Percentiles rank a stretch among this genome's conserved stretches.
Conservation (phyloP, 2,113 vertebrate species). For the Ammodytes marinus region DNA sequence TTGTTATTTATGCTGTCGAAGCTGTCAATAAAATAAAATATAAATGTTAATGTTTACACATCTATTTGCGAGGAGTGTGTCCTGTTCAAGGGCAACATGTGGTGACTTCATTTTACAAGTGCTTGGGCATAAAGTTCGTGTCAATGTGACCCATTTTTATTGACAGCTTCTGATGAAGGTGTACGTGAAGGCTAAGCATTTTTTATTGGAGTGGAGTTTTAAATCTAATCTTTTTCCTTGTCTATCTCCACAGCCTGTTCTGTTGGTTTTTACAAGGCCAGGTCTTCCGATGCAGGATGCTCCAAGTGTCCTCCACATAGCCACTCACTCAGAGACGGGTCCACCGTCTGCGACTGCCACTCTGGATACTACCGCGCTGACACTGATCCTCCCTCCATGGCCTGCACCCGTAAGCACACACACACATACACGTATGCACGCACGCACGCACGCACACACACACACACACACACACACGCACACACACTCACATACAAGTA, state of each 20-base stretch:
- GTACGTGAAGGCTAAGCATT: neutral
- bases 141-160: neutral
- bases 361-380: conserved; percentile 75
- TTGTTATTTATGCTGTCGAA: conserved; percentile 14
- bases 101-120: neutral
- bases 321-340: conserved; percentile 72
- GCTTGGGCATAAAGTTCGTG: neutral
- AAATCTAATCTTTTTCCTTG: neutral
- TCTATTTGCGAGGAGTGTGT: neutral
- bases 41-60: too few species aligned
- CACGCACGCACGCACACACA: neutral
- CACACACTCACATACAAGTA: neutral
- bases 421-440: conserved; percentile 4
- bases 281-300: conserved; percentile 68
- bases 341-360: conserved; percentile 72
- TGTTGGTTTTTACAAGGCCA: conserved; percentile 76
- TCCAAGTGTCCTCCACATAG: conserved; percentile 79
- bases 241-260: conserved; percentile 68
- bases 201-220: neutral
- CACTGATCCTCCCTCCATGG: conserved; percentile 76
- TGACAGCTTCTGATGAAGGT: neutral
- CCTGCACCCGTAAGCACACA: conserved; percentile 77
- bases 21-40: conserved; percentile 17
- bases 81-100: neutral
- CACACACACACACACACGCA: conserved; percentile 9